Base-by-base conservation (phyloP, 1,140 invertebrate species). In the Pogonomyrmex barbatus region DNA sequence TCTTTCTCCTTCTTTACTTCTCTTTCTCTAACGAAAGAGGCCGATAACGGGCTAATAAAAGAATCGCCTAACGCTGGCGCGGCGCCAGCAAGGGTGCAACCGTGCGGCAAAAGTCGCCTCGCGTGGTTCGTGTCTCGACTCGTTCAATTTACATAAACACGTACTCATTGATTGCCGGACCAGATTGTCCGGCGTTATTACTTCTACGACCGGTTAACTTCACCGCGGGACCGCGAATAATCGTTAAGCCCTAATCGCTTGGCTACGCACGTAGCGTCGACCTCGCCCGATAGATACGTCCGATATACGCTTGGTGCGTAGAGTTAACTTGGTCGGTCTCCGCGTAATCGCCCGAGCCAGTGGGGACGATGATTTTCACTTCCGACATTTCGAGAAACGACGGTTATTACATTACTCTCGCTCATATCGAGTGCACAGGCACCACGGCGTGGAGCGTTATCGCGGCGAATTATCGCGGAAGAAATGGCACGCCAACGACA, bases 71-170 rank as follows among this genome's bases (percentile, higher is more conserved):
- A 78, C 52, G 60, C 81, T 73, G 60, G 62, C 24, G 60, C 45
- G 70, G 70, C 89, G 79, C 79, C 68, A n/a, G n/a, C n/a, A 85
- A 79, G 89, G 89, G 83, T 77, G 83, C 88, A 87, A 36, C 50
- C 12, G 39, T 70, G n/a, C 78, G 91, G 89, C 84, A 92, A 93
- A 93, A 92, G 84, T 91, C 88, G 83, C 88, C 24, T 91, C 88
- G 89, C 89, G 82, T 89, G 89, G 90, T 92, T 93, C 88, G 90
- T 93, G 89, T 91, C 89, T 81, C 90, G 92, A 91, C 93, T 93
- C 92, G 93, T 94, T 92, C 91, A 87, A 94, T 94, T 94, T 93
- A 92, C 94, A 94, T 94, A 94, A 94, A 94, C 94, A 94, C 93
- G 93, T 93, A 94, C 94, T 93, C 93, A 94, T 94, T 93, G 94